Conservation (phyloP, 2,113 vertebrate species). For the Glareola pratincola region DNA sequence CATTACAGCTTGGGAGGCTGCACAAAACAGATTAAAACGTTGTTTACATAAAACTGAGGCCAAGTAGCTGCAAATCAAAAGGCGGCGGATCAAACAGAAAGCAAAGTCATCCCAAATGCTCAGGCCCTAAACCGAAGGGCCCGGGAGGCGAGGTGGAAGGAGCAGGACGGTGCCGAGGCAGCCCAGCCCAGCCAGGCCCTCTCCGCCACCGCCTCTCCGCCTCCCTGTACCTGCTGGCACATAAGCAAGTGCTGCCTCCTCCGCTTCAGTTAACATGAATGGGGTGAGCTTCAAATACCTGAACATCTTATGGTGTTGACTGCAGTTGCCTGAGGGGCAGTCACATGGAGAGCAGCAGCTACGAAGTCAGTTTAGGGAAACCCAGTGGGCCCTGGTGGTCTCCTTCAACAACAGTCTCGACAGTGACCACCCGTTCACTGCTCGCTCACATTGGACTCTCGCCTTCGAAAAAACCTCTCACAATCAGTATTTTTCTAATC, state of each 20-base stretch:
- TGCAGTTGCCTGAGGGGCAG: not conserved
- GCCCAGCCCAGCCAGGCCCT: not conserved
- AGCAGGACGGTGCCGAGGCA: fast-evolving
- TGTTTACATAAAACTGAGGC: not conserved
- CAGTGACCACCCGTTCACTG: not conserved
- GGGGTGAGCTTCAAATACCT: not conserved
- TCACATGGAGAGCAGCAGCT: not conserved
- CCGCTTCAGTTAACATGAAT: not conserved
- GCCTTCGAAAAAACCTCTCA: not conserved
- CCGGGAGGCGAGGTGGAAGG: not conserved
- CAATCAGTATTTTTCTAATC: not conserved
- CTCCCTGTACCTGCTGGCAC: not conserved
- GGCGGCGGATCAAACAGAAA: not conserved
- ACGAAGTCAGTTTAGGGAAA: not conserved
- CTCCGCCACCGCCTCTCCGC: fast-evolving
- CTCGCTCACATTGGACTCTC: not conserved
- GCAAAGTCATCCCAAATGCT: not conserved
- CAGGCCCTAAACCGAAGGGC: not conserved
- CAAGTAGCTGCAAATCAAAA: not conserved
- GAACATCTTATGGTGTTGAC: not conserved
- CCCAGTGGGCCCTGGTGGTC: not conserved
- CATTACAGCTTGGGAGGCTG: not conserved
- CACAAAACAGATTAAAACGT: not conserved
- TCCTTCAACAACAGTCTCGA: not conserved
- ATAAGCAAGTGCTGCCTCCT: not conserved